Base-by-base conservation (phyloP, 2,113 vertebrate species). In the Egretta garzetta region DNA sequence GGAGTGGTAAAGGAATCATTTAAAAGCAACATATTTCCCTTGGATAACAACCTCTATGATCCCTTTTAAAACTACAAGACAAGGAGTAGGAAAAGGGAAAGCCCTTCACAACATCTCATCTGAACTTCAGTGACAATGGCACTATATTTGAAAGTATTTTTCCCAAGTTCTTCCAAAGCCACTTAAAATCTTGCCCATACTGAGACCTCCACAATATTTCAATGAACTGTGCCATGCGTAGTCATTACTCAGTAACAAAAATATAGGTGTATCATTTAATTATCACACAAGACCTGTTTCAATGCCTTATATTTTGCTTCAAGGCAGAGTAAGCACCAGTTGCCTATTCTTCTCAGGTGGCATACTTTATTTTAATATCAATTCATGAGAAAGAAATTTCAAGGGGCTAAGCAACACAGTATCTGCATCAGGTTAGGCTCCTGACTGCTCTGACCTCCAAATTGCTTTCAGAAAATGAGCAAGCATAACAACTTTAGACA, bases 381-480 rank as follows among this genome's bases (percentile, higher is more conserved):
- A 17, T 91, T 77, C 45, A 60, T 21, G 26, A 62, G 53, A 94
- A 91, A 90, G 52, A 71, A 82, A 88, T 86, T 74, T n/a, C 52
- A 67, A 81, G 58, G 27, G 52, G 9, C 10, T 75, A 80, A 93
- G 63, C 21, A 72, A 50, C 15, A 49, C 20, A 35, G 6, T n/a
- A n/a, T 37, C 50, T 81, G 49, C 58, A 89, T 96, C 49, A 32
- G 87, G 71, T 77, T 63, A 77, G 32, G 12, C 5, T 88, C 9
- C 80, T 80, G 58, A 76, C 76, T 79, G 41, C 32, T 91, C 23
- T 87, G 62, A 95, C 66, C 66, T 95, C 66, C 55, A 62, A 76
- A 94, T 81, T 93, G 50, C 63, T 94, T 97, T 80, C 88, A 97
- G 97, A 97, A 93, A 93, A 98, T 97, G 94, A 95, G 82, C 91